Percentiles rank a stretch among this genome's conserved stretches.
phyloP scores from a whole-genome alignment of 1,140 invertebrate species.

The Eufriesea mexicana region DNA sequence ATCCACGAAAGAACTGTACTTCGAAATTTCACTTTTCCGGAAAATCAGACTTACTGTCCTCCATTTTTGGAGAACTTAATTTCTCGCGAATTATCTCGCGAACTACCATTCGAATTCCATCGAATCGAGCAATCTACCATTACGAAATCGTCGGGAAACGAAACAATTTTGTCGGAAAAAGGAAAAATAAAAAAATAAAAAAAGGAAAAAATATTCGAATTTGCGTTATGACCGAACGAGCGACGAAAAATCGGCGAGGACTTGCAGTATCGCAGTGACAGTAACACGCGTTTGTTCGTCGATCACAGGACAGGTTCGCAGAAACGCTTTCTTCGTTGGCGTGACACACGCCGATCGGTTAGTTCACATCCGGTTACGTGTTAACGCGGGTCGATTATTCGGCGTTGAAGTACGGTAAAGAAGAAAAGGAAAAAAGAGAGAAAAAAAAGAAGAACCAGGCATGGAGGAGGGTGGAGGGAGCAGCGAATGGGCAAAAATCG shows the following conservation, averaged over 20 bases:
- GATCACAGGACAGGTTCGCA: constrained; percentile 16
- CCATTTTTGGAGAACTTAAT: neutral
- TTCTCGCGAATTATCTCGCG: neutral
- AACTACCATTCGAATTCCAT: neutral
- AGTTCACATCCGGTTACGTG: neutral
- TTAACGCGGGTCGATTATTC: neutral
- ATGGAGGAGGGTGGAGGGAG: neutral
- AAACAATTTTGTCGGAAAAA: neutral
- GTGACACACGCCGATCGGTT: neutral
- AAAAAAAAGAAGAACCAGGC: neutral
- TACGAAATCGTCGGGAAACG: neutral
- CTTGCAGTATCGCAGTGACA: neutral
- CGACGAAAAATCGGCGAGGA: neutral
- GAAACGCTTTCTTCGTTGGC: constrained; percentile 27
- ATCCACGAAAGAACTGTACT: neutral
- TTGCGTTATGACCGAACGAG: neutral
- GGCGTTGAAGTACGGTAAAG: neutral
- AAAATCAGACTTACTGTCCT: too few species aligned
- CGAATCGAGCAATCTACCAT: neutral
- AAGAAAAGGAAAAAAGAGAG: neutral
- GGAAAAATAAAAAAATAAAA: neutral
- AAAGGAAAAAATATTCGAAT: neutral
- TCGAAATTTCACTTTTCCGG: too few species aligned
- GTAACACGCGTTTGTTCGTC: neutral
- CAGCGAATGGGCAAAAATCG: constrained; percentile 1